These are phyloP conservation scores for Pterostichus madidus DNA, from an alignment of 2,888 invertebrate species.

Conservation along the genomic window DNA sequence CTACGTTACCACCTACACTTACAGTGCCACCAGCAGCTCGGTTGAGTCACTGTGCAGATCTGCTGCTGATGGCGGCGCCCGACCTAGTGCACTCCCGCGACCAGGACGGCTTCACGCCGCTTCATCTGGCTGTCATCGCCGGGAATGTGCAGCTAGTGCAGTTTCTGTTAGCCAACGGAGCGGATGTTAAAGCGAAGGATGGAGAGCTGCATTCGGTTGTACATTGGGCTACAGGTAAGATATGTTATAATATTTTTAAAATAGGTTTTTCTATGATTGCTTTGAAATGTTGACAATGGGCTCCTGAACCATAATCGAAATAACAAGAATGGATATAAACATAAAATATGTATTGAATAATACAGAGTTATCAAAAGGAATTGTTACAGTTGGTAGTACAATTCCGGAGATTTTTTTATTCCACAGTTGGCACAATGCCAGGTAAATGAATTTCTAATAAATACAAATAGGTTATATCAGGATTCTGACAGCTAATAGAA, in stretches of 20 bases:
- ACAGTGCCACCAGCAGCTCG: conserved; percentile 11
- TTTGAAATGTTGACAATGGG: too few relatives aligned
- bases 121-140: conserved; percentile 96
- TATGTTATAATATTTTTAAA: not conserved
- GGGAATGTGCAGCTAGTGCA: conserved; percentile 93
- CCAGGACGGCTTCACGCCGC: conserved; percentile 96
- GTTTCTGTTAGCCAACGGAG: conserved; percentile 91
- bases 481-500: too few relatives aligned
- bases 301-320: too few relatives aligned
- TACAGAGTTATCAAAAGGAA: too few relatives aligned
- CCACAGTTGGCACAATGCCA: too few relatives aligned
- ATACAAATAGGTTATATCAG: too few relatives aligned
- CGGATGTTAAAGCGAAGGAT: conserved; percentile 94
- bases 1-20: conserved; percentile 67
- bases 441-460: too few relatives aligned
- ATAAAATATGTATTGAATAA: too few relatives aligned
- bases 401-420: too few relatives aligned
- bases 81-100: conserved; percentile 91
- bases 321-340: too few relatives aligned
- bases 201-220: conserved; percentile 96
- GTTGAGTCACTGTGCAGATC: conserved; percentile 81
- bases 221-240: conserved; percentile 98
- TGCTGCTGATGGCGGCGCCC: conserved; percentile 91
- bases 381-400: too few relatives aligned
- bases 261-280: too few relatives aligned